Percentiles rank a stretch among this genome's conserved stretches.
These are phyloP conservation scores for Drosophila silvestris DNA, from an alignment of 2,888 invertebrate species.

Conservation along the genomic window DNA sequence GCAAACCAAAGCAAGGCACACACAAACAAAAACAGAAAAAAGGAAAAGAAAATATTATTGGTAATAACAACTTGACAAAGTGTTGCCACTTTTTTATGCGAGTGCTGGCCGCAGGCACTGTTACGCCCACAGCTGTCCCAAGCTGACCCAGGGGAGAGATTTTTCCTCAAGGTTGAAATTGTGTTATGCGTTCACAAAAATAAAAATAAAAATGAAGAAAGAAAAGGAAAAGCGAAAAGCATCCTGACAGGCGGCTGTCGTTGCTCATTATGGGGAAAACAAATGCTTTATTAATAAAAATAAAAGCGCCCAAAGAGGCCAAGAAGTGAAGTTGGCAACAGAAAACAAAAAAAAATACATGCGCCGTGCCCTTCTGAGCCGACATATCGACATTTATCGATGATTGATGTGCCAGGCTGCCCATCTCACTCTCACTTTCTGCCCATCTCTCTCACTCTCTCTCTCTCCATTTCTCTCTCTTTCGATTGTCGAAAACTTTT, in stretches of 20 bases:
- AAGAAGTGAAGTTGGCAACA: slow-evolving; percentile 59
- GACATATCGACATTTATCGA: slow-evolving; percentile 77
- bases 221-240: slow-evolving; percentile 35
- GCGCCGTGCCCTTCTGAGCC: slow-evolving; percentile 32
- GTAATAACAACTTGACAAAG: slow-evolving; percentile 80
- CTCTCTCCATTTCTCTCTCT: background rate
- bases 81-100: slow-evolving; percentile 68
- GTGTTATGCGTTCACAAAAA: slow-evolving; percentile 36
- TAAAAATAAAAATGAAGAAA: slow-evolving; percentile 14
- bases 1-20: slow-evolving; percentile 11
- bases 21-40: slow-evolving; percentile 13
- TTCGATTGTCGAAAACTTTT: slow-evolving; percentile 60
- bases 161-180: slow-evolving; percentile 46
- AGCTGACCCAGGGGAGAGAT: slow-evolving; percentile 62
- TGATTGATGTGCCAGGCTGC: slow-evolving; percentile 67
- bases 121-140: slow-evolving; percentile 22
- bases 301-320: slow-evolving; percentile 61
- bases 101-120: slow-evolving; percentile 22
- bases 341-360: slow-evolving; percentile 19
- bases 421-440: slow-evolving; percentile 9
- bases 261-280: slow-evolving; percentile 78
- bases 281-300: slow-evolving; percentile 81
- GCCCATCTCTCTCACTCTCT: background rate
- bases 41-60: slow-evolving; percentile 62
- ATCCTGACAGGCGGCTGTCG: slow-evolving; percentile 79